Base-by-base conservation (phyloP, 2,797 vertebrate genomes). In the Enteromius fasciolatus region DNA sequence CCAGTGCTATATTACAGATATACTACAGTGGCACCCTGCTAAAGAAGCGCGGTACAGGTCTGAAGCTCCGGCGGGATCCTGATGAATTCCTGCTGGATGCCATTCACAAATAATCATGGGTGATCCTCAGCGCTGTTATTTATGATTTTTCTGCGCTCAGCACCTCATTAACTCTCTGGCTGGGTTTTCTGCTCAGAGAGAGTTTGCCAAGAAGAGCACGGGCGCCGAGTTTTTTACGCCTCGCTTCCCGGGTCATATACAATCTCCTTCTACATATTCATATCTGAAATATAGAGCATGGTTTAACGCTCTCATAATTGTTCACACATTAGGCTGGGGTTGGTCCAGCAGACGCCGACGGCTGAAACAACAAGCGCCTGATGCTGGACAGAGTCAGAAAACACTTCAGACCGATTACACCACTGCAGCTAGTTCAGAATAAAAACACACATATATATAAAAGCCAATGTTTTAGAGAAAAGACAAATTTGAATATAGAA, bases 131-230 rank as follows among this genome's bases (percentile, higher is more conserved):
- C 52, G 52, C 41, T 76, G 78, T 72, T 85, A 81, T 83, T 82
- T 84, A 82, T 81, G 39, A 86, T 91, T 92, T 86, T 78, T 80
- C 63, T 48, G 81, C 87, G 86, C 68, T 90, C 88, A 89, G 83
- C 94, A 93, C 92, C 92, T 93, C 93, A 93, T 94, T 93, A 94
- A 90, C 88, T 89, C 88, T 87, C 93, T 93, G 92, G 93, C 92
- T 90, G 81, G 6, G 72, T 28, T 74, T 50, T 72, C 10, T 50
- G 14, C 33, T 64, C 69, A 80, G 46, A 44, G 50, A 89, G 88
- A 85, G 86, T 90, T 89, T 94, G 93, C 91, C 92, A 93, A 90
- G 91, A 77, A 83, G 88, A 69, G 66, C 83, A 68, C 41, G 75
- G 0, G 46, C 3, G 41, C 3, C 23, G 86, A 84, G 90, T 89